phyloP scores from a whole-genome alignment of 2,888 invertebrate genomes.

The Hylaea fasciaria region DNA sequence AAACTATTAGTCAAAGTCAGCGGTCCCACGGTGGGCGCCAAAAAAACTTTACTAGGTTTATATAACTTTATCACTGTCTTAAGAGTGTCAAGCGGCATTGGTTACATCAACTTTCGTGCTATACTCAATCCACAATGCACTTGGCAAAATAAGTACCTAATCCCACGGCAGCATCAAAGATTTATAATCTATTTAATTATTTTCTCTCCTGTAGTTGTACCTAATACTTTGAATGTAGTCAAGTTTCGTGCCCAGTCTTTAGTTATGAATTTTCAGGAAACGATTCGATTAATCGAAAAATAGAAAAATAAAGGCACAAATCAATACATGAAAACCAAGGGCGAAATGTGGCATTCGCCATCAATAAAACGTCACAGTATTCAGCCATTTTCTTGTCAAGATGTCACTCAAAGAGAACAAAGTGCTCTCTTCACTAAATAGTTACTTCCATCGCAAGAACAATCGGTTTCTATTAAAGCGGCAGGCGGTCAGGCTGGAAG shows the following conservation, averaged over 20 bases:
- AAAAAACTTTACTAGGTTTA: constrained; percentile 14
- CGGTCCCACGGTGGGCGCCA: constrained; percentile 50
- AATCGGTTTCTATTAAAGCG: constrained; percentile 45
- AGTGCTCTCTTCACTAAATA: constrained; percentile 34
- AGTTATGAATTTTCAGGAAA: constrained; percentile 16
- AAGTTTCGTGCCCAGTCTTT: constrained; percentile 14
- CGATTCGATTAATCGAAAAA: constrained; percentile 32
- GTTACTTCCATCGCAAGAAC: constrained; percentile 38
- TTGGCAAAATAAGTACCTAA: too few relatives aligned
- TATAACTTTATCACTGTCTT: background rate
- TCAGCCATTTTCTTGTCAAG: background rate
- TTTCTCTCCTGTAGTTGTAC: too few relatives aligned
- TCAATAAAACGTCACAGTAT: constrained; percentile 28
- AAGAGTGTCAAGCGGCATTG: background rate
- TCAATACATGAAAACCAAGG: constrained; percentile 26
- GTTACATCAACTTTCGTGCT: constrained; percentile 3
- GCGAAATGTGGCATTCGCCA: constrained; percentile 27
- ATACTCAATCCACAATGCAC: background rate
- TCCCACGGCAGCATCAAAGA: too few relatives aligned
- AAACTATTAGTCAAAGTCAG: constrained; percentile 32
- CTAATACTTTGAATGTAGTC: too few relatives aligned
- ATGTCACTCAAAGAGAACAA: background rate
- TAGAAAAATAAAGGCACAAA: constrained; percentile 33
- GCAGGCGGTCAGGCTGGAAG: constrained; percentile 47
- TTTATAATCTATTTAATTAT: too few relatives aligned